Evolutionary conservation across 2,888 invertebrate genomes (phyloP).

Genomic region (Brachyptera putata): DNA sequence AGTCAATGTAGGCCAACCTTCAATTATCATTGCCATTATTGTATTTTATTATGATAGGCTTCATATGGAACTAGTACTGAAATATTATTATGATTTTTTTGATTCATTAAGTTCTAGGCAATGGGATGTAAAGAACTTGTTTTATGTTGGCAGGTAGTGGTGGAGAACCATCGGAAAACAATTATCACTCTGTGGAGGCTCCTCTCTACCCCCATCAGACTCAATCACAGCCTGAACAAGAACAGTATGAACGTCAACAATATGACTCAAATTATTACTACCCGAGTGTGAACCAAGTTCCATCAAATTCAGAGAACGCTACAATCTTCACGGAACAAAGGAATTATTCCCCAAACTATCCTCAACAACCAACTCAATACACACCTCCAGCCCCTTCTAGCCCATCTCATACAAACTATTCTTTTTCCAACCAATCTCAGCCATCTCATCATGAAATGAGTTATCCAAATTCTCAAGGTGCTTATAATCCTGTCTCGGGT

Average conservation of each 20-base stretch:
- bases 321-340: conserved; percentile 16
- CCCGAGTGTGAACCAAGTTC: conserved; percentile 22
- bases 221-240: conserved; percentile 9
- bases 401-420: conserved; percentile 1
- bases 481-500: conserved; percentile 21
- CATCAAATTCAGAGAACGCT: conserved; percentile 6
- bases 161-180: conserved; percentile 27
- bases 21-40: no score
- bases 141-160: no score
- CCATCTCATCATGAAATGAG: conserved; percentile 28
- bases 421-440: not conserved
- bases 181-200: conserved; percentile 24
- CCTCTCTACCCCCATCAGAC: conserved; percentile 19
- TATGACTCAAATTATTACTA: conserved; percentile 23
- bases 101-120: no score
- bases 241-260: conserved; percentile 22
- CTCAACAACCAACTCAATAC: conserved; percentile 17
- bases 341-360: conserved; percentile 12
- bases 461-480: conserved; percentile 27
- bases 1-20: no score
- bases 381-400: conserved; percentile 21
- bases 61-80: no score
- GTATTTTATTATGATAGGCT: no score
- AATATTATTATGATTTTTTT: no score
- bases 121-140: no score